Evolutionary conservation across 2,797 vertebrate species (phyloP).

Genomic region (Graptemys geographica): DNA sequence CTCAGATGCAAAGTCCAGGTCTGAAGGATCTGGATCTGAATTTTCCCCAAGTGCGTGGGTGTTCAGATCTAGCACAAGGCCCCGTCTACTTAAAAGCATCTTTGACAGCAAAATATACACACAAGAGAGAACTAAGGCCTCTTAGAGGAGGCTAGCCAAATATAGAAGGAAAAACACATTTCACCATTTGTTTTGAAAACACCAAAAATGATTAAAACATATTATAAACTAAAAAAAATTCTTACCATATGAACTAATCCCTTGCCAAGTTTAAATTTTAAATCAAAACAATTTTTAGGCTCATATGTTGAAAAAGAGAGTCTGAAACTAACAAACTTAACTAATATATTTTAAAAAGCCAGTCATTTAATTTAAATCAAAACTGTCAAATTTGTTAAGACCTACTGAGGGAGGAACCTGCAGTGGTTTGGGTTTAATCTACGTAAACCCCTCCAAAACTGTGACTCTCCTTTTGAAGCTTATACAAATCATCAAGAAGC

Average conservation of each 20-base stretch:
- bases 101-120: conserved; percentile 62
- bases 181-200: conserved; percentile 85
- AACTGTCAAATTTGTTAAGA: conserved; percentile 68
- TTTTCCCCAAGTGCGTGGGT: conserved; percentile 4
- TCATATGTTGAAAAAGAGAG: conserved; percentile 76
- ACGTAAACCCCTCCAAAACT: conserved; percentile 41
- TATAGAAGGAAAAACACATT: conserved; percentile 76
- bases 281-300: conserved; percentile 79
- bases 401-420: conserved; percentile 32
- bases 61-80: conserved; percentile 37
- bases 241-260: conserved; percentile 81
- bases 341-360: conserved; percentile 71
- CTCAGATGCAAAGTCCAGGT: neutral
- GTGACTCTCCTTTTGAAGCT: conserved; percentile 57
- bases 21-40: neutral
- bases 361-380: conserved; percentile 48
- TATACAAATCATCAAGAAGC: conserved; percentile 49
- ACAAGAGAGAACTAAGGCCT: conserved; percentile 63
- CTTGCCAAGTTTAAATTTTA: conserved; percentile 83
- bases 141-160: conserved; percentile 76
- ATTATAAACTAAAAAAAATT: conserved; percentile 79
- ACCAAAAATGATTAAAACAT: conserved; percentile 82
- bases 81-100: conserved; percentile 48
- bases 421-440: conserved; percentile 66
- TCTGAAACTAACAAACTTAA: conserved; percentile 76